Conservation (phyloP, 2,888 invertebrate genomes). For the Sturmia bella region DNA sequence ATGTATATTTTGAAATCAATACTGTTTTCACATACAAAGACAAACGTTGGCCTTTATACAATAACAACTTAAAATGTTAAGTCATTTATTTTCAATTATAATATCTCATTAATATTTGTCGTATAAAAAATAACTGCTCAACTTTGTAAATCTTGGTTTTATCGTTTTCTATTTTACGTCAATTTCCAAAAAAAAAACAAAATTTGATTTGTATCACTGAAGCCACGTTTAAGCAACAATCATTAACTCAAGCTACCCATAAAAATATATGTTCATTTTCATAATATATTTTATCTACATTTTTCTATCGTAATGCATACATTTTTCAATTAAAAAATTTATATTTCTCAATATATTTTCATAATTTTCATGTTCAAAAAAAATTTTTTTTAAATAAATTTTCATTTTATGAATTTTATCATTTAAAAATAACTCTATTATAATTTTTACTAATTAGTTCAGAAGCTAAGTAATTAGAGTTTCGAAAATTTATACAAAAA, state of each 20-base stretch:
- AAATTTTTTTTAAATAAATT: slow-evolving; percentile 53
- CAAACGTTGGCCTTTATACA: slow-evolving; percentile 37
- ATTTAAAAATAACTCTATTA: slow-evolving; percentile 49
- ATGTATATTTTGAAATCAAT: slow-evolving; percentile 16
- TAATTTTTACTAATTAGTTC: slow-evolving; percentile 60
- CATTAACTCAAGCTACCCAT: slow-evolving; percentile 31
- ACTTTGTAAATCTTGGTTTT: slow-evolving; percentile 16
- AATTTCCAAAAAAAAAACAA: slow-evolving; percentile 6
- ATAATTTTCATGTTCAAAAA: slow-evolving; percentile 64
- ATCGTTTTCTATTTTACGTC: slow-evolving; percentile 33
- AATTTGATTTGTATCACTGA: slow-evolving; percentile 40
- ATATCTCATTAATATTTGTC: not conserved
- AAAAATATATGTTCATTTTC: slow-evolving; percentile 41
- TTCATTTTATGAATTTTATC: slow-evolving; percentile 49
- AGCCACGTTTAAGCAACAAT: slow-evolving; percentile 37
- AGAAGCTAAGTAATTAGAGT: slow-evolving; percentile 51
- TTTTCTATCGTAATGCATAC: slow-evolving; percentile 56
- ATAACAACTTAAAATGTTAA: slow-evolving; percentile 19
- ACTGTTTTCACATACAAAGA: slow-evolving; percentile 39
- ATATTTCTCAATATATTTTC: slow-evolving; percentile 67
- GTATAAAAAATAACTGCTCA: slow-evolving; percentile 47
- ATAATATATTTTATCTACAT: slow-evolving; percentile 60
- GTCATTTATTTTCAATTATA: slow-evolving; percentile 19
- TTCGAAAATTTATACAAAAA: slow-evolving; percentile 43
- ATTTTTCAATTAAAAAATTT: slow-evolving; percentile 52